Base-by-base conservation (phyloP, 2,888 invertebrate genomes). In the Epicampocera succincta region DNA sequence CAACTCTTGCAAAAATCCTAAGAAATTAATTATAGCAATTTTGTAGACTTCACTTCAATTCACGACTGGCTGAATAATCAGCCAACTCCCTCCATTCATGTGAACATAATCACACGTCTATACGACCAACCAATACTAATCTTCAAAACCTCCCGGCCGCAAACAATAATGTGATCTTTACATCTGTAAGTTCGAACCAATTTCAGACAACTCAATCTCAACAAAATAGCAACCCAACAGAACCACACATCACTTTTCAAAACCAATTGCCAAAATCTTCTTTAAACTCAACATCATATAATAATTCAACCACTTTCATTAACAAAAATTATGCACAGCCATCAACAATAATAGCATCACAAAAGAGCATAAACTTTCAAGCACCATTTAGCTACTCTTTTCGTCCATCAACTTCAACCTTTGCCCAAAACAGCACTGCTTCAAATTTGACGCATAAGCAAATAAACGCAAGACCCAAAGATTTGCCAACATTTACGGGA, bases 401-500 rank as follows among this genome's bases (percentile, higher is more conserved):
- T n/a, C n/a, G n/a, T n/a, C n/a, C n/a, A n/a, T n/a, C n/a, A n/a
- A n/a, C n/a, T n/a, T n/a, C n/a, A n/a, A n/a, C n/a, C n/a, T n/a
- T n/a, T n/a, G n/a, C n/a, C 38, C 5, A 11, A 38, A n/a, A n/a
- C n/a, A n/a, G n/a, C n/a, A n/a, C n/a, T n/a, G n/a, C n/a, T n/a
- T n/a, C n/a, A n/a, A n/a, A 38, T 38, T 11, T 38, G 6, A 38
- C 38, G 38, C 11, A 38, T 38, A 5, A 38, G 38, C 38, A 38
- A 38, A 44, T 61, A 44, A 65, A 52, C 48, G 11, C 74, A 12
- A 63, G 74, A 44, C 84, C 1, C 65, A n/a, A n/a, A n/a, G n/a
- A n/a, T n/a, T n/a, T n/a, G n/a, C n/a, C n/a, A n/a, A n/a, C n/a
- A n/a, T n/a, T 72, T 17, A 52, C 63, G 15, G 74, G 56, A 44